phyloP scores from a whole-genome alignment of 2,113 vertebrate species.

The Tylochromis polylepis region DNA sequence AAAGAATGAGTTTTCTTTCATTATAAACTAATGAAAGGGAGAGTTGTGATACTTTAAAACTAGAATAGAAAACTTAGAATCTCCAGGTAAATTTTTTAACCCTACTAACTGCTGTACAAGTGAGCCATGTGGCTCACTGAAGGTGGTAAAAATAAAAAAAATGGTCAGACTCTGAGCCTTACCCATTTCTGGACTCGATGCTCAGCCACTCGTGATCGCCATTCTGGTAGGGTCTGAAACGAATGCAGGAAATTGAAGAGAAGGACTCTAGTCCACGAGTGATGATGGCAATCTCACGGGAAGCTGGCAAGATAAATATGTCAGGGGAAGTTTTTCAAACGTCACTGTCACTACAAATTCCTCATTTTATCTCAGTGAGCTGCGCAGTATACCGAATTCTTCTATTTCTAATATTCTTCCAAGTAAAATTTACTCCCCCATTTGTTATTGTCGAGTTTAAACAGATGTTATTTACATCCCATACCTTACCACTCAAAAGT shows the following conservation, averaged over 20 bases:
- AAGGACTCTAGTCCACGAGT: slow-evolving; percentile 51
- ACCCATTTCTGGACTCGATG: slow-evolving; percentile 61
- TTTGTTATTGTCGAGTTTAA: too few relatives aligned
- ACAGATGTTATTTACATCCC: too few relatives aligned
- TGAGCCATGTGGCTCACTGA: not conserved
- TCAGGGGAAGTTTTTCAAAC: not conserved
- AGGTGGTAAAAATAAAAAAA: not conserved
- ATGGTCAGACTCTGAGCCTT: not conserved
- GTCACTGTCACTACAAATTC: not conserved
- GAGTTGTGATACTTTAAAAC: not conserved
- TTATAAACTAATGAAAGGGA: not conserved
- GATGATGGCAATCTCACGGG: slow-evolving; percentile 49
- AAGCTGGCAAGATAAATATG: slow-evolving; percentile 15
- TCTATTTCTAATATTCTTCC: too few relatives aligned
- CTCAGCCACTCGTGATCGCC: slow-evolving; percentile 51
- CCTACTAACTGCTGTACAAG: not conserved
- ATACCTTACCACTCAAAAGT: too few relatives aligned
- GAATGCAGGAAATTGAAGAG: slow-evolving; percentile 62
- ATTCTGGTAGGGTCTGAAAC: slow-evolving; percentile 45
- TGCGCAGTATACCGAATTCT: too few relatives aligned
- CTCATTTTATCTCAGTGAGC: not conserved
- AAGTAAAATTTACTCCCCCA: too few relatives aligned
- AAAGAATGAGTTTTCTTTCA: not conserved
- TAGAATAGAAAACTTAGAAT: not conserved
- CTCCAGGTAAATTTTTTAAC: not conserved